phyloP scores from a whole-genome alignment of 1,140 invertebrate genomes.

The Lordiphosa collinella region DNA sequence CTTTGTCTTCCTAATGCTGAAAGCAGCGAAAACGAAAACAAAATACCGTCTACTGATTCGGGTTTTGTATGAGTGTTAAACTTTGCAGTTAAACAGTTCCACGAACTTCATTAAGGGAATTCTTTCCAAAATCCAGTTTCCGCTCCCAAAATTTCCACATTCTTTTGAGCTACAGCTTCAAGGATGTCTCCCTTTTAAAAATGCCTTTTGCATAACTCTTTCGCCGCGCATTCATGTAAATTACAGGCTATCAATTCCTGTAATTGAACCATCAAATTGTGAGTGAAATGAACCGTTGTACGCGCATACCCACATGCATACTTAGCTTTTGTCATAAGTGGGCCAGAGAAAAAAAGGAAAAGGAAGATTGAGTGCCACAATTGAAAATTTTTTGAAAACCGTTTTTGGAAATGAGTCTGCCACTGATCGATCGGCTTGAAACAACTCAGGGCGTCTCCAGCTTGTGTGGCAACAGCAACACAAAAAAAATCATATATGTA shows the following conservation, averaged over 20 bases:
- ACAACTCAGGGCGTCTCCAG: background rate
- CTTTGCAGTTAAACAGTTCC: background rate
- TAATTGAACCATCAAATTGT: constrained; percentile 29
- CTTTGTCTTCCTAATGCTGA: too few relatives aligned
- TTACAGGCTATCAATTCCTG: constrained; percentile 27
- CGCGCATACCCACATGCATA: background rate
- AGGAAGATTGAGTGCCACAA: constrained; percentile 7
- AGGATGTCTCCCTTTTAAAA: constrained; percentile 9
- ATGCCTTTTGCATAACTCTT: constrained; percentile 4
- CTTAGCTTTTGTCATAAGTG: constrained; percentile 14
- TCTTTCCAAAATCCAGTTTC: constrained; percentile 1
- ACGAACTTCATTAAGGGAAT: background rate
- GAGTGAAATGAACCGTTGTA: constrained; percentile 3
- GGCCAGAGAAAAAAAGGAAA: constrained; percentile 1
- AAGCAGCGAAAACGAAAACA: too few relatives aligned
- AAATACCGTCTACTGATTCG: too few relatives aligned
- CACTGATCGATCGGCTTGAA: too few relatives aligned
- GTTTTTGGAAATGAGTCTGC: background rate
- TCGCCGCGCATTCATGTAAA: constrained; percentile 13
- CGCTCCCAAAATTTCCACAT: background rate
- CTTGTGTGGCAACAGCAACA: constrained; percentile 19
- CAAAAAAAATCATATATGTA: constrained; percentile 22
- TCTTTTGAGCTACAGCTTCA: background rate
- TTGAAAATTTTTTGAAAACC: constrained; percentile 10
- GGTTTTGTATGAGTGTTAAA: too few relatives aligned